A percentile compares a stretch with the other conserved stretches of the same genome.
Evolutionary conservation across 2,113 vertebrate genomes (phyloP).

Genomic region (Rhynchopsitta pachyrhyncha): DNA sequence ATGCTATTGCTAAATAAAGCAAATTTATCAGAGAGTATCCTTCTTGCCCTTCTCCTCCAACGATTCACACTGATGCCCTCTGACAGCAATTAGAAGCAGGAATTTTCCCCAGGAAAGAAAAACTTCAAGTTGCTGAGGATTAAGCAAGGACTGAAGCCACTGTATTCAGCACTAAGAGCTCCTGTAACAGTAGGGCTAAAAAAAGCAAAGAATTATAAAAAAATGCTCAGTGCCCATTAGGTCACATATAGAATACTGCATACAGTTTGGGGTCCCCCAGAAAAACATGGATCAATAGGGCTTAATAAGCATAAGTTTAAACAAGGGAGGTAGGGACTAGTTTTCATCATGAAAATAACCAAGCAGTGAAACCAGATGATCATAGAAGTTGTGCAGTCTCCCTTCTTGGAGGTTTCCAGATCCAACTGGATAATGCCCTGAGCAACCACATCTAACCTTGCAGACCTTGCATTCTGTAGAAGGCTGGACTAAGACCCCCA

Average conservation of each 20-base stretch:
- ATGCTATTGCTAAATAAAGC: background rate
- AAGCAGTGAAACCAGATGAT: background rate
- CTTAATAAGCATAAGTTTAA: background rate
- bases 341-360: background rate
- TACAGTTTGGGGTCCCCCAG: background rate
- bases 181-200: background rate
- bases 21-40: background rate
- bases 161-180: background rate
- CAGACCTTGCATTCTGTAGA: background rate
- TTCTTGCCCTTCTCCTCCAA: background rate
- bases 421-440: background rate
- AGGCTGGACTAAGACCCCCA: background rate
- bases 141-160: background rate
- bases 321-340: background rate
- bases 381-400: background rate
- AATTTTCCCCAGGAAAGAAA: background rate
- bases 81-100: background rate
- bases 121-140: background rate
- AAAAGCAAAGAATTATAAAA: background rate
- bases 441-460: background rate
- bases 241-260: background rate
- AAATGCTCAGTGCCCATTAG: background rate
- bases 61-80: background rate
- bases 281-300: background rate
- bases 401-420: background rate